Conservation (phyloP, 2,888 invertebrate species). For the Torymus tubicola region DNA sequence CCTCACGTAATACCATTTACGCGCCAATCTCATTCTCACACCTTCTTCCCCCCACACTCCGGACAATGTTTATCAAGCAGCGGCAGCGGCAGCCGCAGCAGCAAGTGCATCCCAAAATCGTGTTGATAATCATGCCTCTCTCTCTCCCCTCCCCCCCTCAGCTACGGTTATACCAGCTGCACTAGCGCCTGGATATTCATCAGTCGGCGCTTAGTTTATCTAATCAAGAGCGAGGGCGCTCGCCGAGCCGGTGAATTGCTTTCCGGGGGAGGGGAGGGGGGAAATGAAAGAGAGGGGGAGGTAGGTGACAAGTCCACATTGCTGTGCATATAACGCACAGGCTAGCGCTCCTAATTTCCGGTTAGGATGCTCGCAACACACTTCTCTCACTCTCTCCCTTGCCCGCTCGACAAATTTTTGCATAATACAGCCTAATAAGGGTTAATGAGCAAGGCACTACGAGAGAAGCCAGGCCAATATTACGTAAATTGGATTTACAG, state of each 20-base stretch:
- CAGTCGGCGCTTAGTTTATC: conserved; percentile 53
- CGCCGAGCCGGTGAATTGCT: conserved; percentile 19
- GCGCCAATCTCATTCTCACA: no score
- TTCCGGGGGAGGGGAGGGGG: background rate
- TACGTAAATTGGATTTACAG: conserved; percentile 70
- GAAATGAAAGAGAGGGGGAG: no score
- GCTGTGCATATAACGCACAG: no score
- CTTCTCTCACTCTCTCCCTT: background rate
- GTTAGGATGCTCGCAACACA: conserved; percentile 59
- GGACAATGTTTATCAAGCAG: no score
- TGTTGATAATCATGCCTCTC: background rate
- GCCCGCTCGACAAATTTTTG: conserved; percentile 67
- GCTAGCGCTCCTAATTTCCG: conserved; percentile 63
- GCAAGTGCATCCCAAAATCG: no score
- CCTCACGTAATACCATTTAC: no score
- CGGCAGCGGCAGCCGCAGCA: no score
- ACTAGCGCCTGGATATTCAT: conserved; percentile 11
- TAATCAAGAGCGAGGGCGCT: conserved; percentile 40
- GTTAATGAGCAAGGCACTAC: conserved; percentile 70
- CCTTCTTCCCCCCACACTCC: no score
- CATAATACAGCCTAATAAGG: conserved; percentile 72
- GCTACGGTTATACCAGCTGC: background rate
- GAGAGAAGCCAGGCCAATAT: conserved; percentile 62
- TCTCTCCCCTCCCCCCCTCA: background rate
- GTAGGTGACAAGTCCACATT: no score